Evolutionary conservation across 2,797 vertebrate species (phyloP), one percentile per base, ranked within the genome.

Genomic region (Adrianichthys oophorus): DNA sequence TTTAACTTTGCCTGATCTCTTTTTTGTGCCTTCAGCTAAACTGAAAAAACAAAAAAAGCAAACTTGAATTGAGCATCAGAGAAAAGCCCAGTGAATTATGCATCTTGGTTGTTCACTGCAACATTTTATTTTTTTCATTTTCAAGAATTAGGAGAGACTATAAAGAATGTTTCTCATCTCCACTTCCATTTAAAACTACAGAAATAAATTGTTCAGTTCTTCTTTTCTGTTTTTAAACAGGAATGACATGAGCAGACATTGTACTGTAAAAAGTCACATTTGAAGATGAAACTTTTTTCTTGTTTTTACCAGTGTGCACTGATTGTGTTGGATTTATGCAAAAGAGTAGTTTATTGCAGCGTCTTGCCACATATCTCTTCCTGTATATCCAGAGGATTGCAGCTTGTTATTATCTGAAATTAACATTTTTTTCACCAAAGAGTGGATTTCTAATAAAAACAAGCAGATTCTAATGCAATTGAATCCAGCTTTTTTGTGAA

Each of bases 101-200:
- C 53, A 87, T 76, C 55, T 58, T 41, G 23, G 52, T 61, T 79
- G 66, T 80, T 85, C 84, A 74, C 59, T 24, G 24, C 10, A 37
- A 37, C 10, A 37, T 70, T 72, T 46, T n/a, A n/a, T 59, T 56
- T 77, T 83, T 79, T 78, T 29, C 41, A 6, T 61, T 83, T 78
- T 84, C 61, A 78, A 77, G 73, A 73, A 79, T 83, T 65, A 82
- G 70, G 57, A 73, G 44, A 57, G 63, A 82, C 85, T 81, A 87
- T 71, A 87, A 85, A 87, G 72, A 51, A 48, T 52, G 3, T 19
- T 41, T 16, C 15, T 29, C 17, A 42, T 17, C 45, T 46, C 43
- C 57, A 65, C 62, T 42, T 18, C 48, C 63, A 67, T 41, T 72
- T 48, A 40, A 61, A 66, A 32, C 26, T 72, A 63, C 66, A 24